Base-by-base conservation (phyloP, 2,797 vertebrate species). In the Enteromius argenteus region DNA sequence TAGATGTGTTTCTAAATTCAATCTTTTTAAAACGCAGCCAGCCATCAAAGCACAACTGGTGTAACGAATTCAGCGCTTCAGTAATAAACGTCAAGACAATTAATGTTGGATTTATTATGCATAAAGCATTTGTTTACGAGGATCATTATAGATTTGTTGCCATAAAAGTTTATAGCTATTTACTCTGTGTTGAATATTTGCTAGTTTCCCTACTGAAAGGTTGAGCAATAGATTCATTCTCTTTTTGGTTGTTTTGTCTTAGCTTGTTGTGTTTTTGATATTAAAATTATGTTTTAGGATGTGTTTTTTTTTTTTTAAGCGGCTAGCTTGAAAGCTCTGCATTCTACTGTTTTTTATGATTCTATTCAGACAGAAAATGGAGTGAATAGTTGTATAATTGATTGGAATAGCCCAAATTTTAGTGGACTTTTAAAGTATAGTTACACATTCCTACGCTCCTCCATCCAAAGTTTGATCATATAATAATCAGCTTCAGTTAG, bases 101-200 rank as follows among this genome's bases (percentile, higher is more conserved):
- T 80, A 39, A 35, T 56, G 79, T 71, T 27, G 2, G 3, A 80
- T 53, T 32, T 44, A 60, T 72, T 60, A 44, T 72, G 67, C 37
- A 46, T 72, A 60, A 72, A 60, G 37, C 19, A 17, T 72, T 81
- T 81, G 23, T n/a, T 69, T 69, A 69, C 21, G 21, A 80, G 30
- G 44, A 67, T 10, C n/a, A 67, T 79, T 66, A 79, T 79, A 79
- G 10, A 74, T 80, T 37, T 58, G 27, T n/a, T 35, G n/a, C 21
- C 27, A 42, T 56, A 42, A 69, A 56, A 42, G 30, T 23, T 56
- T 80, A 69, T 39, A 53, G 14, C 14, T 15, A 13, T 69, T 80
- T 69, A 56, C 37, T 23, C 44, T 39, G 23, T 53, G 44, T 37
- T 11, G 10, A 79, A 53, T 79, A 27, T 79, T 44, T 68, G 21